Evolutionary conservation across 53 echinoderm and acorn worm genomes (phyloP).

Genomic region (Hippasteria phrygiana): DNA sequence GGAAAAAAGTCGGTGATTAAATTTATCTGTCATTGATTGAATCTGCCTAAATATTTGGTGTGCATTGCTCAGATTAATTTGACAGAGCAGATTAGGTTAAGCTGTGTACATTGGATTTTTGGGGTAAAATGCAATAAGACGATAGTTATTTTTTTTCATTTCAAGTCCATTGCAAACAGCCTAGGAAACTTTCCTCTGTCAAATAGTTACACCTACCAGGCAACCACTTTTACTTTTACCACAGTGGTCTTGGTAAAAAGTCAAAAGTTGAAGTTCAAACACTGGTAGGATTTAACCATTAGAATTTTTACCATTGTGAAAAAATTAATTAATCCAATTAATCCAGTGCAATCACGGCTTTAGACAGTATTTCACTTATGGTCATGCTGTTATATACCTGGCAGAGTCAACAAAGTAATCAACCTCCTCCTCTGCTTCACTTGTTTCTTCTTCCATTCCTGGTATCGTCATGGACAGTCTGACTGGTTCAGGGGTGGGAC

Average conservation of each 20-base stretch:
- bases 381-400: slow-evolving; percentile 2
- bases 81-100: too few species aligned
- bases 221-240: neutral
- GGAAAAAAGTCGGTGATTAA: too few species aligned
- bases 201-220: neutral
- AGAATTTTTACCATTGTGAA: neutral
- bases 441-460: slow-evolving; percentile 49
- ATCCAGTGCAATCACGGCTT: neutral
- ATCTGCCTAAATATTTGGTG: too few species aligned
- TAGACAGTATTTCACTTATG: neutral
- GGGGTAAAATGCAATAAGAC: too few species aligned
- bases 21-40: too few species aligned
- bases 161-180: too few species aligned
- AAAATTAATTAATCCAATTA: neutral
- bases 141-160: too few species aligned
- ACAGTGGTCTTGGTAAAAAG: too few species aligned
- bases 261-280: neutral
- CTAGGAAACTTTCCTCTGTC: too few species aligned
- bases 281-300: too few species aligned
- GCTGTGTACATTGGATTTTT: too few species aligned
- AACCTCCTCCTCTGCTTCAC: slow-evolving; percentile 54
- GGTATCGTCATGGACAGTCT: slow-evolving; percentile 84
- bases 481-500: slow-evolving; percentile 88
- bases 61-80: too few species aligned
- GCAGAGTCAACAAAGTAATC: slow-evolving; percentile 20